phyloP scores from a whole-genome alignment of 2,113 vertebrate species.

The Manacus vitellinus region DNA sequence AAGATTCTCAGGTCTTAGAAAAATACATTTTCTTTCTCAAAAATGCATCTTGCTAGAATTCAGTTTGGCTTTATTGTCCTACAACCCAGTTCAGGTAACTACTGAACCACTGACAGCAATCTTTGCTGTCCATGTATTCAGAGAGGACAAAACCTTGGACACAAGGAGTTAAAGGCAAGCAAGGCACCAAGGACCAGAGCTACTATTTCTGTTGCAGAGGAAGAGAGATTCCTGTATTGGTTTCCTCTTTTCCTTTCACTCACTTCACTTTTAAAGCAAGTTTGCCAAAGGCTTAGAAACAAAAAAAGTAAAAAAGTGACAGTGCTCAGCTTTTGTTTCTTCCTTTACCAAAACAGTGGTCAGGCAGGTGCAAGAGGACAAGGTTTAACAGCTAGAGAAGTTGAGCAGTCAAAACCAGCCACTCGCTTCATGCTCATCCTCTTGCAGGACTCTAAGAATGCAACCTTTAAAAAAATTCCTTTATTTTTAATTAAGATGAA shows the following conservation, averaged over 20 bases:
- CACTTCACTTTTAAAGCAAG: not conserved
- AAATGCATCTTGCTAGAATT: not conserved
- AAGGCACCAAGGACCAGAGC: accelerated
- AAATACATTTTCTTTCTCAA: not conserved
- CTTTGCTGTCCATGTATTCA: not conserved
- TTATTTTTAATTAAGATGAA: not conserved
- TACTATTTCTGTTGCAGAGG: not conserved
- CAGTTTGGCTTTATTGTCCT: not conserved
- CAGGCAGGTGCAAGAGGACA: not conserved
- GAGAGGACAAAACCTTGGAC: not conserved
- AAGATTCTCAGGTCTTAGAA: not conserved
- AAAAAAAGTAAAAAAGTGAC: not conserved
- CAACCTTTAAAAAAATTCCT: not conserved
- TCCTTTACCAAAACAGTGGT: not conserved
- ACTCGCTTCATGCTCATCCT: not conserved
- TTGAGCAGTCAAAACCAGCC: not conserved
- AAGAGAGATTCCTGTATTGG: not conserved
- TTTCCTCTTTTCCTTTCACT: not conserved
- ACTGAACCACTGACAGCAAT: not conserved
- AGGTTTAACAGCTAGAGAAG: not conserved
- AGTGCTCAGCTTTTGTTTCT: not conserved
- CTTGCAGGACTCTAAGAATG: not conserved
- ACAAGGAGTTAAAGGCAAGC: not conserved
- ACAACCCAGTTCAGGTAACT: not conserved
- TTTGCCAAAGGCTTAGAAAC: not conserved